A percentile compares a stretch with the other conserved stretches of the same genome.
Conservation (phyloP, 2,888 invertebrate species). For the Urechis unicinctus region DNA sequence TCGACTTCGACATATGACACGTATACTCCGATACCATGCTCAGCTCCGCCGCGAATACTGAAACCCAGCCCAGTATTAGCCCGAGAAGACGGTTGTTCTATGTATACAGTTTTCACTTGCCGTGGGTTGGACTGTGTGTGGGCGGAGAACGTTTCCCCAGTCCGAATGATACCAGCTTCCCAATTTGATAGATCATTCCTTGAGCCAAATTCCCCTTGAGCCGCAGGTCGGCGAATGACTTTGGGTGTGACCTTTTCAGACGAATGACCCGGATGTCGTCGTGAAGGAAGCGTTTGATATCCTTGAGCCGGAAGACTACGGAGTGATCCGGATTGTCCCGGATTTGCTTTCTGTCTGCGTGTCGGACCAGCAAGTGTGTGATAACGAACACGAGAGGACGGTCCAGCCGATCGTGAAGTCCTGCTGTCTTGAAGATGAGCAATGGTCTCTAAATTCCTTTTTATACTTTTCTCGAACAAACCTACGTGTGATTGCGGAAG, state of each 20-base stretch:
- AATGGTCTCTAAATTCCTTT: not conserved
- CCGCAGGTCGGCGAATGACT: not conserved
- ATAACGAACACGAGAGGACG: too few species aligned
- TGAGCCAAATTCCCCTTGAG: not conserved
- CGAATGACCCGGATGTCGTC: not conserved
- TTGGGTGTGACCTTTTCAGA: not conserved
- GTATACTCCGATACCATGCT: slow-evolving; percentile 91
- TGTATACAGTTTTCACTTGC: not conserved
- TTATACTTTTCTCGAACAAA: slow-evolving; percentile 17
- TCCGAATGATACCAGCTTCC: slow-evolving; percentile 4
- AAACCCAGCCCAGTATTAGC: slow-evolving; percentile 58
- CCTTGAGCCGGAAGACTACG: too few species aligned
- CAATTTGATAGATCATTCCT: slow-evolving; percentile 1
- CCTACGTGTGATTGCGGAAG: slow-evolving; percentile 28
- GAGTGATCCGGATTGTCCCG: too few species aligned
- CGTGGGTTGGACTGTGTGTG: not conserved
- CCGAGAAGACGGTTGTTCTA: slow-evolving; percentile 1
- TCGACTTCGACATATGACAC: slow-evolving; percentile 91
- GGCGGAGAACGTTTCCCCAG: not conserved
- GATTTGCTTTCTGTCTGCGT: too few species aligned
- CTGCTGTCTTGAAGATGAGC: too few species aligned
- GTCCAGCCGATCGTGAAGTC: too few species aligned
- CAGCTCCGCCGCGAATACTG: slow-evolving; percentile 89
- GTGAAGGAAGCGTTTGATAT: too few species aligned
- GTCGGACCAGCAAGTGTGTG: slow-evolving; percentile 1